Evolutionary conservation across 2,113 vertebrate species (phyloP), one percentile per base, ranked within the genome.

Genomic region (Pluvialis apricaria): DNA sequence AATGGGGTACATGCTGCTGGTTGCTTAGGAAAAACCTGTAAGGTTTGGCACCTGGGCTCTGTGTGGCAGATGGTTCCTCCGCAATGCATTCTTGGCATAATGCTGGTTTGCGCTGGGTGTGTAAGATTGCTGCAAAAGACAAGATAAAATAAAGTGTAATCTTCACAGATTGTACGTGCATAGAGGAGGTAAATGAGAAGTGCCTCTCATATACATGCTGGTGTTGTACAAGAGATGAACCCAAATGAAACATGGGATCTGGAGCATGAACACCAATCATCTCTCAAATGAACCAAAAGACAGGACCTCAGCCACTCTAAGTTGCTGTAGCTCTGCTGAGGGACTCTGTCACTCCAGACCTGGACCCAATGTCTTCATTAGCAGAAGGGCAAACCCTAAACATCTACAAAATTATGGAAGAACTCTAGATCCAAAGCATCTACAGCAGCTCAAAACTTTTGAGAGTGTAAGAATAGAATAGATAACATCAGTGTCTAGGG

Each of bases 51-150:
- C 21, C 34, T 3, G 1, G 40, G 52, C 61, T 73, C 36, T 79
- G 68, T 19, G 45, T 68, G 69, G 52, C 80, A 95, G 72, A 70
- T 86, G 76, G 72, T 42, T 95, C 21, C 72, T 88, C 47, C 34
- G 1, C 6, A 16, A 32, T 38, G 22, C 22, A 10, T 76, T 66
- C 86, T 81, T 81, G 72, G 52, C 45, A 26, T 21, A 58, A 16
- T 1, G 5, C 61, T 83, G 51, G 12, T 61, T 42, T 92, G 71
- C 3, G 2, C 52, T 91, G 70, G 58, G 15, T 85, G 42, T 54
- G 31, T 68, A 13, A 71, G 17, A 25, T n/a, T 89, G 54, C 82
- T 86, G 79, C 28, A 94, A 71, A 86, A 64, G 47, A 15, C 1
- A 79, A 70, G 69, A 29, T 22, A 32, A 82, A 75, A 36, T 61